A percentile compares a stretch with the other conserved stretches of the same genome.
Conservation (phyloP, 1,140 invertebrate genomes). For the Venturia canescens region DNA sequence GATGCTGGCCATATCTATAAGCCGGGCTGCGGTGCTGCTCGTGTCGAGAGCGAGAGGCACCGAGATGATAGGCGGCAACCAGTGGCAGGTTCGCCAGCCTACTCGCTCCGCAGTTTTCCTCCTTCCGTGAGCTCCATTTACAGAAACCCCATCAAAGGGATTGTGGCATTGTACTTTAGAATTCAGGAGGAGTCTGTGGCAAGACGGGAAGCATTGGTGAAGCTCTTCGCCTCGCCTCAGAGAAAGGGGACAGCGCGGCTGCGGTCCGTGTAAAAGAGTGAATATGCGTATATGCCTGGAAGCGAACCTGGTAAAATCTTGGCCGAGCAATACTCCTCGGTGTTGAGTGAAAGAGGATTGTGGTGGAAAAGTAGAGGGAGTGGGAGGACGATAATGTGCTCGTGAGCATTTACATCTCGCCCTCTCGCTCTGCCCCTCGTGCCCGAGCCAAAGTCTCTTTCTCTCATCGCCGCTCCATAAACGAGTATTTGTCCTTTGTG, state of each 20-base stretch:
- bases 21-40: background rate
- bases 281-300: slow-evolving; percentile 25
- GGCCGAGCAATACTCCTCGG: background rate
- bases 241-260: background rate
- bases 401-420: slow-evolving; percentile 55
- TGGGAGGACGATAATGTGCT: slow-evolving; percentile 39
- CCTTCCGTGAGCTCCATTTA: slow-evolving; percentile 69
- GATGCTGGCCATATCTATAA: slow-evolving; percentile 47
- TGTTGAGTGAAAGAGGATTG: slow-evolving; percentile 2
- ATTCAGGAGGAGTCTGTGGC: slow-evolving; percentile 59
- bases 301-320: slow-evolving; percentile 21
- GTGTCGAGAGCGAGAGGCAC: background rate
- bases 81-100: slow-evolving; percentile 15
- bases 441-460: slow-evolving; percentile 36
- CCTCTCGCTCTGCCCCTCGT: slow-evolving; percentile 32
- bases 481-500: slow-evolving; percentile 77
- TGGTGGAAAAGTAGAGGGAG: background rate
- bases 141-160: slow-evolving; percentile 78
- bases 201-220: slow-evolving; percentile 51
- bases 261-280: slow-evolving; percentile 18
- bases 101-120: slow-evolving; percentile 30
- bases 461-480: slow-evolving; percentile 56
- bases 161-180: slow-evolving; percentile 73
- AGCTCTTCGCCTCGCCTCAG: background rate
- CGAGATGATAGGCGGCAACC: slow-evolving; percentile 25